Percentiles rank a stretch among this genome's conserved stretches.
Conservation (phyloP, 2,113 vertebrate genomes). For the Struthidea cinerea region DNA sequence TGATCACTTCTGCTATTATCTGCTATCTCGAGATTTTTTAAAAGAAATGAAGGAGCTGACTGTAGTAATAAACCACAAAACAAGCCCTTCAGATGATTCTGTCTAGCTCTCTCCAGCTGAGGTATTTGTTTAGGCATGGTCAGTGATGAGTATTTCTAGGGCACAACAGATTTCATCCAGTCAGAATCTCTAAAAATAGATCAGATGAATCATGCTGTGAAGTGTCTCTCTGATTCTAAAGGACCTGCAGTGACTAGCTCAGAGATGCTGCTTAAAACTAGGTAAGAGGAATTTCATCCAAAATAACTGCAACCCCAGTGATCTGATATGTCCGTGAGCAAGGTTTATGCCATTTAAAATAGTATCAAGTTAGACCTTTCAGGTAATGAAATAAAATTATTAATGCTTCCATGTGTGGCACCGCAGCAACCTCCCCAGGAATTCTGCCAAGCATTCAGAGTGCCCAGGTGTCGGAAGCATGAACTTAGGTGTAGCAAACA, state of each 20-base stretch:
- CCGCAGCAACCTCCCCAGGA: not conserved
- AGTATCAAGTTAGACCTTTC: not conserved
- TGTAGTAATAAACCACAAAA: not conserved
- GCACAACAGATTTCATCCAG: constrained; percentile 6
- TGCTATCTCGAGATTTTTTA: not conserved
- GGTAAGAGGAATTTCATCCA: not conserved
- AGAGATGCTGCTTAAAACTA: not conserved
- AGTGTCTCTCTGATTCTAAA: not conserved
- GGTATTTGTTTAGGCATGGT: not conserved
- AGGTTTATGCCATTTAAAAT: not conserved
- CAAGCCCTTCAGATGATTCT: not conserved
- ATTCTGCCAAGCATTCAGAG: not conserved
- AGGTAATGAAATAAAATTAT: not conserved
- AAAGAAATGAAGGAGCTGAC: not conserved
- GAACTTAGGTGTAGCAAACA: not conserved
- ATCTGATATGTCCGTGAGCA: not conserved
- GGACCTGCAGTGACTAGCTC: not conserved
- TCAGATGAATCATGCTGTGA: not conserved
- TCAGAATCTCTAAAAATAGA: constrained; percentile 16
- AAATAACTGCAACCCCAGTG: not conserved
- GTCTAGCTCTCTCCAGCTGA: not conserved
- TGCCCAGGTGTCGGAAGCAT: not conserved
- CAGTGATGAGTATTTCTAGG: not conserved
- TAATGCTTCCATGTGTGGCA: not conserved
- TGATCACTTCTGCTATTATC: not conserved